Conservation (phyloP, 2,113 vertebrate species). For the Mus musculus region GRCm39 chr9:37093501-37094000, state of each 20-base stretch:
- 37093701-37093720: neutral
- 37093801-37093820: neutral
- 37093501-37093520: too few relatives aligned
- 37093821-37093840: neutral
- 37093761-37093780: neutral
- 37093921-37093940: neutral
- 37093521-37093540: neutral
- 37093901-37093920: neutral
- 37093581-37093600: neutral
- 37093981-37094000: neutral
- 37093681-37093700: neutral
- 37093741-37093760: neutral
- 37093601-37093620: neutral
- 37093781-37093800: neutral
- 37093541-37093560: neutral
- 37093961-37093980: neutral
- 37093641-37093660: neutral
- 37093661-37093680: neutral
- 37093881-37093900: neutral
- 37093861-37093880: neutral
- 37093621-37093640: neutral
- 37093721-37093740: neutral
- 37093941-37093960: neutral
- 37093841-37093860: neutral
- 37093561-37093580: slow-evolving; percentile 16